phyloP scores from a whole-genome alignment of 1,140 invertebrate species.

The Helicorthomorpha holstii region DNA sequence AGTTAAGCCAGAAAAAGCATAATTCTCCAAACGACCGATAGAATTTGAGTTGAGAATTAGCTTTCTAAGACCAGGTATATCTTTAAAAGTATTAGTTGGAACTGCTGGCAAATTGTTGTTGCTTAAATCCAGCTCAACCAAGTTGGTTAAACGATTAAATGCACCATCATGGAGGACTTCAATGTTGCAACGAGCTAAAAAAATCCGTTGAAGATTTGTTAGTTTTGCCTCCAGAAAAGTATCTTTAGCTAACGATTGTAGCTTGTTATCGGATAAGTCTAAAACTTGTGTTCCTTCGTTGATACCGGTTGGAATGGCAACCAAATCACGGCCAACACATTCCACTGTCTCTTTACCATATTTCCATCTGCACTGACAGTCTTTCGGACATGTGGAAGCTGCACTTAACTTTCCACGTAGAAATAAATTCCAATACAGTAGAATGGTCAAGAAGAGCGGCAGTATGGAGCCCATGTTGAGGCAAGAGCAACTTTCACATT shows the following conservation, averaged over 20 bases:
- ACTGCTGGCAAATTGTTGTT: constrained; percentile 58
- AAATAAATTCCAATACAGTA: background rate
- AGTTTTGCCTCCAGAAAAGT: constrained; percentile 59
- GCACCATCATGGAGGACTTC: constrained; percentile 65
- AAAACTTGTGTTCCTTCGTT: constrained; percentile 75
- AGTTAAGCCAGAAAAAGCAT: constrained; percentile 53
- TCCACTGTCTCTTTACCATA: constrained; percentile 77
- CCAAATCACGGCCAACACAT: constrained; percentile 61
- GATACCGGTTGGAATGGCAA: constrained; percentile 59
- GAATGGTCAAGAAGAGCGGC: background rate
- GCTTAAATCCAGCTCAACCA: constrained; percentile 71
- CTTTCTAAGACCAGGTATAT: constrained; percentile 51
- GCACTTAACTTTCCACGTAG: background rate
- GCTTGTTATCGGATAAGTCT: constrained; percentile 67
- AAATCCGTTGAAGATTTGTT: constrained; percentile 72
- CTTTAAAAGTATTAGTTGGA: constrained; percentile 54
- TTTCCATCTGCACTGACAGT: constrained; percentile 78
- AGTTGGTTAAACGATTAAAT: constrained; percentile 63
- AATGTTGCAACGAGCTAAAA: constrained; percentile 58
- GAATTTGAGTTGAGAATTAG: constrained; percentile 61
- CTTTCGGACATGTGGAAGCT: constrained; percentile 38
- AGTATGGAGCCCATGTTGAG: no score
- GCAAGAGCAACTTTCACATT: no score
- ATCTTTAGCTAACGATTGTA: constrained; percentile 58
- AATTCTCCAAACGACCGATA: constrained; percentile 51